A percentile compares a stretch with the other conserved stretches of the same genome.
phyloP scores from a whole-genome alignment of 1,140 invertebrate genomes.

The Pseudomyrmex dendroicus region DNA sequence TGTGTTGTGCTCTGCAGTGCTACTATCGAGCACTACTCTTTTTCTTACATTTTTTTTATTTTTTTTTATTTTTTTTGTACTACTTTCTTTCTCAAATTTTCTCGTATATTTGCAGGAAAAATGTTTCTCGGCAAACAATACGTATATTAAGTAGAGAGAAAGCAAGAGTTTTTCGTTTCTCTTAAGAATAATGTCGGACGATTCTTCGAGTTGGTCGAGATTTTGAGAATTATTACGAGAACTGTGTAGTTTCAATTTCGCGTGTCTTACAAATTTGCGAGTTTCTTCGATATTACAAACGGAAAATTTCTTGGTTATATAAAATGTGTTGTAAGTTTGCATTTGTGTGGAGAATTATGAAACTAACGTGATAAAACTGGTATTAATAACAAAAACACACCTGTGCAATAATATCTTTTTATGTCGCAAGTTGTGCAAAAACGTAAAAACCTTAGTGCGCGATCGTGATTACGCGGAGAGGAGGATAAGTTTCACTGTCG shows the following conservation, averaged over 20 bases:
- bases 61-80: too few species aligned
- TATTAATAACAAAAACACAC: not conserved
- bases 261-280: not conserved
- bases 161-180: not conserved
- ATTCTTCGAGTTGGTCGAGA: not conserved
- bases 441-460: conserved; percentile 7
- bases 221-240: not conserved
- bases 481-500: conserved; percentile 9
- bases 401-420: not conserved
- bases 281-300: not conserved
- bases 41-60: too few species aligned
- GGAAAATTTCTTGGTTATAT: not conserved
- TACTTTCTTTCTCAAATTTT: too few species aligned
- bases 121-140: conserved; percentile 4
- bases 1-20: not conserved
- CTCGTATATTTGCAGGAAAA: not conserved
- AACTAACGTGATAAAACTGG: conserved; percentile 17
- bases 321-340: not conserved
- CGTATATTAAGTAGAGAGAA: not conserved
- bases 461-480: not conserved
- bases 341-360: not conserved
- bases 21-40: conserved; percentile 8
- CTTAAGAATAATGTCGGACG: conserved; percentile 8
- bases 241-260: not conserved
- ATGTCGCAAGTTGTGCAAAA: conserved; percentile 21